Evolutionary conservation across 1,140 invertebrate species (phyloP), one percentile per base, ranked within the genome.

Genomic region (Venustaconcha ellipsiformis): DNA sequence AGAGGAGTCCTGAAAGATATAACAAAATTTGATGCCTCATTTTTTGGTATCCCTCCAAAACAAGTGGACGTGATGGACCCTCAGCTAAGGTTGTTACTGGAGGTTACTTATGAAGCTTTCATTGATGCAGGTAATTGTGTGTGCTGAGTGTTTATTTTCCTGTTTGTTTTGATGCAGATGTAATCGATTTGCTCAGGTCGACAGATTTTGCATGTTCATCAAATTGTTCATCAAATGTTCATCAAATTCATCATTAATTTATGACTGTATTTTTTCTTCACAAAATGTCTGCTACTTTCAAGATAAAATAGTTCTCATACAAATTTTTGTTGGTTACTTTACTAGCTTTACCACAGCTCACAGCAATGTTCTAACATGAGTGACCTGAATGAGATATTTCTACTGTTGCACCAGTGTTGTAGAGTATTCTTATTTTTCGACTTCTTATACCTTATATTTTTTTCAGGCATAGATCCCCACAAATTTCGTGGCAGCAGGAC

Each of bases 61-160:
- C 96, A 98, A 88, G 97, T 97, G 1, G 92, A 98, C 81, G 92
- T 93, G 56, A 99, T 99, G 97, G 97, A 99, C 89, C 97, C 98
- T 14, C 96, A 99, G 88, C 90, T 99, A 55, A 92, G 97, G 78
- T 92, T 99, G 82, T 90, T 99, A 48, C 92, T 99, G 6, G 98
- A 99, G 91, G 86, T 94, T 20, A 96, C 97, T 2, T 94, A 98
- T 89, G 98, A 99, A 92, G 95, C 96, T 3, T 94, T 99, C 73
- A 92, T 98, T 72, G 98, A 99, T 92, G 95, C 97, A 66, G 96
- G 96, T 91, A 80, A 80, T 81, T 82, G 82, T 73, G 93, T 8
- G 30, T 26, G 17, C 8, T 37, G 12, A 17, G n/a, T 6, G 8
- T 17, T n/a, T 15, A 20, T 26, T 20, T 37, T 23, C 13, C 15